Evolutionary conservation across 2,113 vertebrate species (phyloP).

Genomic region (Scopus umbretta): DNA sequence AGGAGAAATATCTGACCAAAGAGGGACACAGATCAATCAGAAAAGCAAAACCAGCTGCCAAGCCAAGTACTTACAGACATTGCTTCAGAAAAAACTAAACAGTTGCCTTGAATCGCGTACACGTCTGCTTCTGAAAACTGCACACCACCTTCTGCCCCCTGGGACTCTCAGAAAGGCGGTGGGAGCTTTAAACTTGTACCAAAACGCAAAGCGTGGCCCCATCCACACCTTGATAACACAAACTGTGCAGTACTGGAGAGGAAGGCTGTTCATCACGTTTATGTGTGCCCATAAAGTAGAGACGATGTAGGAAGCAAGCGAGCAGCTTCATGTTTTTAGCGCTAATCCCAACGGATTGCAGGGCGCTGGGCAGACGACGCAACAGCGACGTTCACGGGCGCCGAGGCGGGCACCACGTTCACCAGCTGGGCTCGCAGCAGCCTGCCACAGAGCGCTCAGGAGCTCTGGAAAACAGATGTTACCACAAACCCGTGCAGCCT

Average conservation of each 20-base stretch:
- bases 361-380: neutral
- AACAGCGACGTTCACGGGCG: neutral
- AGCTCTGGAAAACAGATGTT: neutral
- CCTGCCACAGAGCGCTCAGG: neutral
- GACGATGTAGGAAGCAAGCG: neutral
- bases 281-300: neutral
- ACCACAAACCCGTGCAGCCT: neutral
- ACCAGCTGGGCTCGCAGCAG: neutral
- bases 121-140: neutral
- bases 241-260: rapidly evolving
- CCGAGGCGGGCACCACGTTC: neutral
- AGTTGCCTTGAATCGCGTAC: neutral
- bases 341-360: neutral
- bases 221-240: neutral
- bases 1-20: neutral
- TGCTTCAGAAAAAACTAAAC: neutral
- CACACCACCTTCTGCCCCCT: neutral
- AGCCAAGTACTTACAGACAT: neutral
- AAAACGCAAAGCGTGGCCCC: neutral
- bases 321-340: neutral
- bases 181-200: neutral
- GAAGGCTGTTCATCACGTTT: neutral
- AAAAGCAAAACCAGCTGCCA: neutral
- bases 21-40: neutral
- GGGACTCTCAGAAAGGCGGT: neutral